Conservation (phyloP, 2,113 vertebrate genomes). For the Crotalus horridus region DNA sequence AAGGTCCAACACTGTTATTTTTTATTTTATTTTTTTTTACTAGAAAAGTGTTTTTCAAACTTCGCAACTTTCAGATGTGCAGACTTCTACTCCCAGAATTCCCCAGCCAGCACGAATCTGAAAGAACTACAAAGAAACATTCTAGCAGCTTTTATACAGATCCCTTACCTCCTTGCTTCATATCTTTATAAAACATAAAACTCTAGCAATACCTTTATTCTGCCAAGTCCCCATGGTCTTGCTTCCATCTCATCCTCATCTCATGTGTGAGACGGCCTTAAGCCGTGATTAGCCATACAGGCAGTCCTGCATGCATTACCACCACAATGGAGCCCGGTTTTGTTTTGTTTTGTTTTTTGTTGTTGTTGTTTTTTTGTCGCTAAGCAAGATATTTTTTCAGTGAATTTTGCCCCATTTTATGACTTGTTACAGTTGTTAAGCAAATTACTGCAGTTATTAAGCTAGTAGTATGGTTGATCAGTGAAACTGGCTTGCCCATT, state of each 20-base stretch:
- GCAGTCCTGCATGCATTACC: background rate
- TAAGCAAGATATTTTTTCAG: background rate
- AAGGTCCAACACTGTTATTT: background rate
- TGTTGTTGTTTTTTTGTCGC: background rate
- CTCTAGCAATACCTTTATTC: background rate
- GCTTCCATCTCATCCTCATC: background rate
- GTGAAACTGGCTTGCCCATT: background rate
- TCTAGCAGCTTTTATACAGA: background rate
- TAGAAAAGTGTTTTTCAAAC: background rate
- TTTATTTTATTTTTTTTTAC: background rate
- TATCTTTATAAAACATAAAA: background rate
- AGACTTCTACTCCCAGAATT: background rate
- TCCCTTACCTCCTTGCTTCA: background rate
- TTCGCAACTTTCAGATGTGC: background rate
- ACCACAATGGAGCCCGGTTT: background rate
- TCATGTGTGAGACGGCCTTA: background rate
- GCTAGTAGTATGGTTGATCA: background rate
- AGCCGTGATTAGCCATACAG: background rate
- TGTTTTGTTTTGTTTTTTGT: no score
- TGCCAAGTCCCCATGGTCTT: background rate
- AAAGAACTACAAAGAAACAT: background rate
- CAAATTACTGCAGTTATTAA: background rate
- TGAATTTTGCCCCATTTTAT: background rate
- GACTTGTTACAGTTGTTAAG: background rate
- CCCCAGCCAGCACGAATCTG: background rate